phyloP scores from a whole-genome alignment of 2,113 vertebrate species.

The Mormyrus iriodes region DNA sequence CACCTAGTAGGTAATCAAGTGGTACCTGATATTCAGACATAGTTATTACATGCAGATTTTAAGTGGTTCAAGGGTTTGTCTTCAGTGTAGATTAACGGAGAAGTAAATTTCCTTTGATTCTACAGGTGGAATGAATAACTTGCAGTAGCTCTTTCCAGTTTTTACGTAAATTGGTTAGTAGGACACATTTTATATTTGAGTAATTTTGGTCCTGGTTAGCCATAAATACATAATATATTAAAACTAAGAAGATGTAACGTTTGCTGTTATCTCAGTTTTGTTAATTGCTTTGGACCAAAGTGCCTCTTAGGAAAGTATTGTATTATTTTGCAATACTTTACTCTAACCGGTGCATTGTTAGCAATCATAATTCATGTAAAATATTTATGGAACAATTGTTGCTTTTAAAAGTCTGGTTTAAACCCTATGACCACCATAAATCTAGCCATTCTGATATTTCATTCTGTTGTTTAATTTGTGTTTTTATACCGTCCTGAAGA shows the following conservation, averaged over 20 bases:
- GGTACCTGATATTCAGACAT: background rate
- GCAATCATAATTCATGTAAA: background rate
- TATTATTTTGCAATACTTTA: background rate
- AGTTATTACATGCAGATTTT: conserved; percentile 4
- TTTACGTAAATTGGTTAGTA: background rate
- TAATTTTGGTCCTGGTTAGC: background rate
- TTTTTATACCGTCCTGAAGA: background rate
- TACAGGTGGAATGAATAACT: background rate
- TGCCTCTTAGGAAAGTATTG: background rate
- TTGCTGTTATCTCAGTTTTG: background rate
- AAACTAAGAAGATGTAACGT: background rate
- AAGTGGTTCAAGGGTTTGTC: background rate
- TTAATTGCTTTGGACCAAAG: background rate
- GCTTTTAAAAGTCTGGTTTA: background rate
- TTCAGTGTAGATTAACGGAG: background rate
- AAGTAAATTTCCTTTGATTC: background rate
- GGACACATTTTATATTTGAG: background rate
- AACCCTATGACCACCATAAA: background rate
- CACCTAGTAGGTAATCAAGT: background rate
- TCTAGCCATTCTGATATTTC: background rate
- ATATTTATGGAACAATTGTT: background rate
- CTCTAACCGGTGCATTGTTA: background rate
- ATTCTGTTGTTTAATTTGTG: background rate
- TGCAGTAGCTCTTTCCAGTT: background rate
- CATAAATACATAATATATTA: background rate